Percentiles rank a stretch among this genome's conserved stretches.
These are phyloP conservation scores for Pipa parva DNA, from an alignment of 2,113 vertebrate genomes.

Conservation along the genomic window DNA sequence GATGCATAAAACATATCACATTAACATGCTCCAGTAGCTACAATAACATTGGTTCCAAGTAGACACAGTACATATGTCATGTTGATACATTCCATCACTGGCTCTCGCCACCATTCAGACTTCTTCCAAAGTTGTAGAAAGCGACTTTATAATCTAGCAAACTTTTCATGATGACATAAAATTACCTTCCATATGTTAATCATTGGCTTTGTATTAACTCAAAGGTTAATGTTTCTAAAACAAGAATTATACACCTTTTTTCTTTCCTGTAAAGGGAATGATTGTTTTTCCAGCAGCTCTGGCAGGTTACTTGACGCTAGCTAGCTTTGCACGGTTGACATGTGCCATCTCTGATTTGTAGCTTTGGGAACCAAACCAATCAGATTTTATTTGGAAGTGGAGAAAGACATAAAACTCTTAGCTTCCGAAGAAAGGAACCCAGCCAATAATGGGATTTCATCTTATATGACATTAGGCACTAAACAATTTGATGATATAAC, in stretches of 20 bases:
- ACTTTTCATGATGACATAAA: slow-evolving; percentile 24
- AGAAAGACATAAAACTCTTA: slow-evolving; percentile 15
- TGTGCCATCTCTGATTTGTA: slow-evolving; percentile 35
- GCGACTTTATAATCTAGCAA: slow-evolving; percentile 14
- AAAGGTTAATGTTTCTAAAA: slow-evolving; percentile 22
- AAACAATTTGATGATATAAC: slow-evolving; percentile 3
- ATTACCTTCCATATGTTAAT: slow-evolving; percentile 23
- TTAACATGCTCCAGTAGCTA: no score
- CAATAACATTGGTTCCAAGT: no score
- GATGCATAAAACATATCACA: no score
- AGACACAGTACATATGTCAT: no score
- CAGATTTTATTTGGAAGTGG: slow-evolving; percentile 27
- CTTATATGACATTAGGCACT: slow-evolving; percentile 6
- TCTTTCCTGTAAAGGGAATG: slow-evolving; percentile 6
- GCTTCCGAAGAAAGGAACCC: background rate
- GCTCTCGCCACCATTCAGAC: no score
- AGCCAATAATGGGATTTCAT: background rate
- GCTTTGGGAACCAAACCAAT: slow-evolving; percentile 33
- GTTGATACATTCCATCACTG: no score
- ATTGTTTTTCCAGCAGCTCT: slow-evolving; percentile 29
- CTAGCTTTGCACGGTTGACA: slow-evolving; percentile 37
- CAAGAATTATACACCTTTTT: slow-evolving; percentile 27
- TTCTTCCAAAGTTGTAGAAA: slow-evolving; percentile 11
- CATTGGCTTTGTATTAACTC: background rate
- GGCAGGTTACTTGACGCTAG: slow-evolving; percentile 35